Base-by-base conservation (phyloP, 2,113 vertebrate genomes). In the Cebus imitator region DNA sequence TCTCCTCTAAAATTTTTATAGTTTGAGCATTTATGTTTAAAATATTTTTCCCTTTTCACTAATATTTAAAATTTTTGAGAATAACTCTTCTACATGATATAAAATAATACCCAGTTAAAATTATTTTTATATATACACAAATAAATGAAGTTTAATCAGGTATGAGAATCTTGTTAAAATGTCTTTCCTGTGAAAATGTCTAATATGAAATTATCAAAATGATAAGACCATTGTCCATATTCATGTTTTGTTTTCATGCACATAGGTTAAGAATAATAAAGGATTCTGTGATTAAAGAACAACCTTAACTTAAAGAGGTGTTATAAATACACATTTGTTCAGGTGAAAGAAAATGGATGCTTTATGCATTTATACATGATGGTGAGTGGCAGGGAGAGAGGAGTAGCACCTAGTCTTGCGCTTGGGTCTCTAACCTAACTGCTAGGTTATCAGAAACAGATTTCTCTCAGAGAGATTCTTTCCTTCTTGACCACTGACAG, bases 111-210 rank as follows among this genome's bases (percentile, higher is more conserved):
- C 5, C 58, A 81, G 25, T 93, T 95, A 91, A 94, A 58, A 78
- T 85, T 92, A 40, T 13, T 79, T 92, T 55, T 80, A 35, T 32
- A 50, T 70, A 80, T 68, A 58, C 58, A 76, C 43, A 90, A 97
- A 85, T 94, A 94, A 75, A 66, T 55, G 58, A 91, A 88, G 25
- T 72, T 50, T 94, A 95, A 96, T 96, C 32, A 82, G 50, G 25
- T 96, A 48, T 55, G 13, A 78, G 86, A 96, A 92, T 84, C 30
- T 32, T 85, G 85, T 91, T 79, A 85, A 6, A 83, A 5, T 72
- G 17, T 95, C 78, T 94, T 64, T 93, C 17, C 48, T 90, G 48
- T 79, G 61, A 91, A 95, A 97, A 76, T 17, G 4, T 96, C 14
- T 8, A 89, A 79, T 83, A 58, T 23, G 23, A 48, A 81, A 86